Base-by-base conservation (phyloP, 2,888 invertebrate genomes). In the Heliconius cydno region DNA sequence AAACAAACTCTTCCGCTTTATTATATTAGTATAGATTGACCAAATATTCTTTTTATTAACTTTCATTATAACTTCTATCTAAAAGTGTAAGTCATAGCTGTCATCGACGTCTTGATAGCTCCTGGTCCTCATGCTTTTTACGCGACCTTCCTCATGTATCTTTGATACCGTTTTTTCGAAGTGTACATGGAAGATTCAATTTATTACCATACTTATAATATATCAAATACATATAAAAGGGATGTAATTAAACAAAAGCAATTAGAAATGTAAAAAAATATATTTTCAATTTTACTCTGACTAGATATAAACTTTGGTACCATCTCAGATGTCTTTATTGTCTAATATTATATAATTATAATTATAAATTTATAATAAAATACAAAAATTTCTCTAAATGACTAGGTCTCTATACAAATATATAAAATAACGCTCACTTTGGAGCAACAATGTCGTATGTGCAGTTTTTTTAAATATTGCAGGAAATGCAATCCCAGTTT, bases 261-360 rank as follows among this genome's bases (percentile, higher is more conserved):
- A 73, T 76, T 86, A 84, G 83, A 87, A 87, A 88, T 87, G 87
- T 86, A 86, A 87, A 87, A 86, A 83, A 82, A 82, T 84, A 83
- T 80, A 83, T 85, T 83, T 82, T 82, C 65, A 76, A 65, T 76
- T 82, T 81, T 79, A 82, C 80, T 81, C 86, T 83, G 94, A 94
- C 94, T 94, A 94, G 94, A 86, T 81, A 87, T 88, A 89, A 87
- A 88, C 87, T 90, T 89, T 90, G 88, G 88, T 86, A 90, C 76
- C 75, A 73, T 60, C 77, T 72, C 15, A 85, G 84, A 75, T 75
- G 46, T 25, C 13, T 78, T 84, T 83, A 82, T 82, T 85, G 85
- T 82, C 86, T 84, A 81, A 84, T 77, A 80, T 81, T 52, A 60
- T 57, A 22, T 22, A 57, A 52, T 22, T 57, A 22, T 57, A 57